Conservation (phyloP, 2,888 invertebrate genomes). For the Craniophora ligustri region DNA sequence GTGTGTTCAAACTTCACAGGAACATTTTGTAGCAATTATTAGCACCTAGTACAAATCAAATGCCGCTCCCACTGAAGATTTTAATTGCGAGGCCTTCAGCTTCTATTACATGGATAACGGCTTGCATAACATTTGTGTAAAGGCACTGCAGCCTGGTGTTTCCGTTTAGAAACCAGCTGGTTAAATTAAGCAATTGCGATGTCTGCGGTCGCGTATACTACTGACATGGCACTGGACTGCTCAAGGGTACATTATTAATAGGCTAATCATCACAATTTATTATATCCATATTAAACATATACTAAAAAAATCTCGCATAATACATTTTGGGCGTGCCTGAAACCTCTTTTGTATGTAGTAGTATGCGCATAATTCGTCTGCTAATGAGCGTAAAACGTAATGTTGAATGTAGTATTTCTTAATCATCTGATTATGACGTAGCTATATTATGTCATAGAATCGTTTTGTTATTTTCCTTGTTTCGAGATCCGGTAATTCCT, state of each 20-base stretch:
- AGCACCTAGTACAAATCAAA: conserved; percentile 46
- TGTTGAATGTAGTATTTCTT: conserved; percentile 30
- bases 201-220: conserved; percentile 60
- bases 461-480: conserved; percentile 50
- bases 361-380: conserved; percentile 27
- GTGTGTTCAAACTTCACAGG: conserved; percentile 13
- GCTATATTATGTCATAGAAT: conserved; percentile 40
- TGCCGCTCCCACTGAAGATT: conserved; percentile 65
- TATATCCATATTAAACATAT: conserved; percentile 32
- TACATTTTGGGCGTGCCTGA: conserved; percentile 9
- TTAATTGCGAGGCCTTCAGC: conserved; percentile 74
- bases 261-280: conserved; percentile 51
- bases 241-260: conserved; percentile 58
- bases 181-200: conserved; percentile 70
- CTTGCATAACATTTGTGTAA: conserved; percentile 74
- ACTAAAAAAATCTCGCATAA: conserved; percentile 16
- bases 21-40: conserved; percentile 12
- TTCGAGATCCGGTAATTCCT: conserved; percentile 52
- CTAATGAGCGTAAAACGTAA: conserved; percentile 22
- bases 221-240: conserved; percentile 51
- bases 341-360: conserved; percentile 11
- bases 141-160: conserved; percentile 70
- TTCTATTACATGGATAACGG: conserved; percentile 76
- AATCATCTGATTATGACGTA: conserved; percentile 40
- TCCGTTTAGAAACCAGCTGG: conserved; percentile 81